Percentiles rank a stretch among this genome's conserved stretches.
Evolutionary conservation across 1,140 invertebrate genomes (phyloP).

Genomic region (Penaeus japonicus): DNA sequence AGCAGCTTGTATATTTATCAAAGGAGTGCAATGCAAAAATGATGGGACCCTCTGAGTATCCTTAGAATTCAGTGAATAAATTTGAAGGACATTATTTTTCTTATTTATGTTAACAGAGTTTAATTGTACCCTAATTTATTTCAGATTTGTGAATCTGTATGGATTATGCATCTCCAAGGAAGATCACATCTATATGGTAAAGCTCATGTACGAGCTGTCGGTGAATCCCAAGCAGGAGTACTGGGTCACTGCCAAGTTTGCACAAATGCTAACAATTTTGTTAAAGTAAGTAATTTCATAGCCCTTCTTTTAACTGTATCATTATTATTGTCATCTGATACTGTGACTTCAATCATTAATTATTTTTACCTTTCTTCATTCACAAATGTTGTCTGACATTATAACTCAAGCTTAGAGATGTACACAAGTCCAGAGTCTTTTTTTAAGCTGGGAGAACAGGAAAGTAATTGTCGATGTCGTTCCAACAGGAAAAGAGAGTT

Average conservation of each 20-base stretch:
- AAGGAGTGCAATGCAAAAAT: too few species aligned
- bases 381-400: too few species aligned
- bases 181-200: slow-evolving; percentile 88
- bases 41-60: too few species aligned
- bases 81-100: too few species aligned
- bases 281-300: slow-evolving; percentile 64
- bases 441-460: background rate
- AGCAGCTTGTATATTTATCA: too few species aligned
- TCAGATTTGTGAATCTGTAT: slow-evolving; percentile 64
- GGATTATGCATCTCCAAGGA: slow-evolving; percentile 78
- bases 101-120: too few species aligned
- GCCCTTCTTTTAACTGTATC: background rate
- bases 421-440: background rate
- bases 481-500: slow-evolving; percentile 76
- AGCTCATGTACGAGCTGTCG: slow-evolving; percentile 80
- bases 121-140: slow-evolving; percentile 64
- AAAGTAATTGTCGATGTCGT: background rate
- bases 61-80: too few species aligned
- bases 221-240: slow-evolving; percentile 80
- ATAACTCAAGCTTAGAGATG: too few species aligned
- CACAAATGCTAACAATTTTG: slow-evolving; percentile 67
- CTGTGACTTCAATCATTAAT: too few species aligned
- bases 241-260: slow-evolving; percentile 75
- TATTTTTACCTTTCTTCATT: too few species aligned
- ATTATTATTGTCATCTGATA: too few species aligned